These are phyloP conservation scores for Meandrina meandrites DNA, from an alignment of 92 coral and sea anemone genomes.

Conservation along the genomic window DNA sequence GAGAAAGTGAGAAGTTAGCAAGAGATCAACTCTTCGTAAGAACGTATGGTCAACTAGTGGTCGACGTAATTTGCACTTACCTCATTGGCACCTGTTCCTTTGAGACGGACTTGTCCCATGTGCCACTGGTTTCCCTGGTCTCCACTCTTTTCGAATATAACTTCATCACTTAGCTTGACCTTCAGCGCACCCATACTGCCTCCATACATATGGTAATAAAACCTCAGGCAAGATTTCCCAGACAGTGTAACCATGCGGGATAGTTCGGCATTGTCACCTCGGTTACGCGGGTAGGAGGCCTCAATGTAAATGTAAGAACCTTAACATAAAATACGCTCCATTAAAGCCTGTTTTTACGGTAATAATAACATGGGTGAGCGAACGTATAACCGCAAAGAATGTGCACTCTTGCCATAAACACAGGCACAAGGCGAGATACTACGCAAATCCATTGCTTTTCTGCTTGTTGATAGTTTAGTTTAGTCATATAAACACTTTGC, in stretches of 20 bases:
- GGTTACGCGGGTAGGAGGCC: conserved; percentile 13
- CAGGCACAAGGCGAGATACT: too few species aligned
- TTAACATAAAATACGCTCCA: not conserved
- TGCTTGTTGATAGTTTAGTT: too few species aligned
- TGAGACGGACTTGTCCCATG: not conserved
- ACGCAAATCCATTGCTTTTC: too few species aligned
- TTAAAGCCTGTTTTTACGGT: too few species aligned
- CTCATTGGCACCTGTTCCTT: conserved; percentile 14
- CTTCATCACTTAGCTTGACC: conserved; percentile 13
- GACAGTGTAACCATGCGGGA: conserved; percentile 16
- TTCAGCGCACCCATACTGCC: conserved; percentile 15
- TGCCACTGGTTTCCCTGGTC: conserved; percentile 50
- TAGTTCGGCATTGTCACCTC: conserved; percentile 20
- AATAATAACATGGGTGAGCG: too few species aligned
- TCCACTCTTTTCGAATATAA: conserved; percentile 9
- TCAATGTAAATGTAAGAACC: conserved; percentile 29
- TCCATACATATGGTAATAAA: conserved; percentile 38
- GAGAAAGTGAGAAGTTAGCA: too few species aligned
- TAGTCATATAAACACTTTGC: too few species aligned
- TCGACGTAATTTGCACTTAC: not conserved
- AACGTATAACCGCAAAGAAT: too few species aligned
- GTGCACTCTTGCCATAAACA: too few species aligned
- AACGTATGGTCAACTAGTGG: too few species aligned
- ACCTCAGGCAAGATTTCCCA: conserved; percentile 34
- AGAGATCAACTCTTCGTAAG: too few species aligned